Percentiles rank a stretch among this genome's conserved stretches.
These are phyloP conservation scores for Tanytarsus gracilentus DNA, from an alignment of 2,888 invertebrate genomes.

Conservation along the genomic window DNA sequence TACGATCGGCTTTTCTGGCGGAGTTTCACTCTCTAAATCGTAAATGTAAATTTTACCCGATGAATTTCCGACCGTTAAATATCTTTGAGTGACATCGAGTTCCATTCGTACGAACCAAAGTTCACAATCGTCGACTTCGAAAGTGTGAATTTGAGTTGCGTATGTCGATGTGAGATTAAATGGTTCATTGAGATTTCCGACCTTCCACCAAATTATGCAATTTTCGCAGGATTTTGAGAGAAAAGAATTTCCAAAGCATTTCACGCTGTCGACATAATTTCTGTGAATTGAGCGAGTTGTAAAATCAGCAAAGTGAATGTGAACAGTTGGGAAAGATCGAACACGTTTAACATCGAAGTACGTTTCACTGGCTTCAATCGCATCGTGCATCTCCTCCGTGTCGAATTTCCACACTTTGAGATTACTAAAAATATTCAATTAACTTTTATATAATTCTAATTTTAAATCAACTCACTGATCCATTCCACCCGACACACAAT, in stretches of 20 bases:
- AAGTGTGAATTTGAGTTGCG: constrained; percentile 46
- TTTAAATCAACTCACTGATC: too few relatives aligned
- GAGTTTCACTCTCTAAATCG: constrained; percentile 55
- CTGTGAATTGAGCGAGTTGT: constrained; percentile 94
- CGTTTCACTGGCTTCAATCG: constrained; percentile 41
- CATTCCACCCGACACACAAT: constrained; percentile 96
- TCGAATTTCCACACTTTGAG: constrained; percentile 80
- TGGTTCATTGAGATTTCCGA: constrained; percentile 37
- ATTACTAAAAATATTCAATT: too few relatives aligned
- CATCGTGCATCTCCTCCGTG: constrained; percentile 7
- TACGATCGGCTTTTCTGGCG: constrained; percentile 67
- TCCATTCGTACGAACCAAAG: constrained; percentile 97
- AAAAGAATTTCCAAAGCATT: constrained; percentile 92
- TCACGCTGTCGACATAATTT: constrained; percentile 97
- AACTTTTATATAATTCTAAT: too few relatives aligned
- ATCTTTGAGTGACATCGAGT: constrained; percentile 91
- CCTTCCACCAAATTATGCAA: constrained; percentile 95
- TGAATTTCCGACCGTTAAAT: constrained; percentile 52
- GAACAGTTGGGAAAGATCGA: constrained; percentile 43
- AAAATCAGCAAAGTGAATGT: constrained; percentile 92
- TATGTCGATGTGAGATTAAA: constrained; percentile 3
- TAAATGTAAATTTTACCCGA: constrained; percentile 14
- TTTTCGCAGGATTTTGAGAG: constrained; percentile 96
- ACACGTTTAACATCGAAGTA: constrained; percentile 54
- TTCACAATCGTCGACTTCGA: constrained; percentile 91